Percentiles rank a stretch among this genome's conserved stretches.
phyloP scores from a whole-genome alignment of 1,140 invertebrate genomes.

The Doryteuthis pealeii region DNA sequence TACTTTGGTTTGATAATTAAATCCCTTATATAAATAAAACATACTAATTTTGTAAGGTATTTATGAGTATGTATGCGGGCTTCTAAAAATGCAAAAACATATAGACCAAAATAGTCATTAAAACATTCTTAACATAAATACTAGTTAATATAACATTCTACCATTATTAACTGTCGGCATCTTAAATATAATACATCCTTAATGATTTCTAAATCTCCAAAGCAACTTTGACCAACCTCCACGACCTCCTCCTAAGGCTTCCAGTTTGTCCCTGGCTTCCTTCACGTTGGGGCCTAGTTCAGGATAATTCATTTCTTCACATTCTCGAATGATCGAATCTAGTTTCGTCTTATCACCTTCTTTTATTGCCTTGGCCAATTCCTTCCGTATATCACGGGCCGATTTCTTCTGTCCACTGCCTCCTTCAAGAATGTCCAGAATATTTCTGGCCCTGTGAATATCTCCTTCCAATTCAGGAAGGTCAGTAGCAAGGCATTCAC shows the following conservation, averaged over 20 bases:
- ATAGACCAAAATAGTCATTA: no score
- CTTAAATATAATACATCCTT: no score
- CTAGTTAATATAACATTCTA: no score
- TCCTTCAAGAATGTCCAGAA: not conserved
- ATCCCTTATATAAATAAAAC: no score
- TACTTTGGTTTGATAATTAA: no score
- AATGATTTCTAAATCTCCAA: no score
- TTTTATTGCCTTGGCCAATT: not conserved
- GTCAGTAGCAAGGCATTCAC: not conserved
- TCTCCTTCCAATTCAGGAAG: not conserved
- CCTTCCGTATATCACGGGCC: not conserved
- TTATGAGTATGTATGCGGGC: no score
- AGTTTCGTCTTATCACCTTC: not conserved
- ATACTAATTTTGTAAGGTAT: no score
- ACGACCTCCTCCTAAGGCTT: not conserved
- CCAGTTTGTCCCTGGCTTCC: not conserved
- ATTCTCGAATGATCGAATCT: not conserved
- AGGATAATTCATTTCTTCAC: not conserved
- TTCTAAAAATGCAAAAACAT: no score
- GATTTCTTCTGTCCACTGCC: not conserved
- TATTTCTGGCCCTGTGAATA: not conserved
- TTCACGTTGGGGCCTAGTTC: not conserved
- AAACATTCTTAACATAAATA: no score
- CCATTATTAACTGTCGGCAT: no score
- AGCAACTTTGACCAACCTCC: not conserved